Percentiles rank a stretch among this genome's conserved stretches.
phyloP scores from a whole-genome alignment of 2,113 vertebrate genomes.

The Hyaena hyaena region DNA sequence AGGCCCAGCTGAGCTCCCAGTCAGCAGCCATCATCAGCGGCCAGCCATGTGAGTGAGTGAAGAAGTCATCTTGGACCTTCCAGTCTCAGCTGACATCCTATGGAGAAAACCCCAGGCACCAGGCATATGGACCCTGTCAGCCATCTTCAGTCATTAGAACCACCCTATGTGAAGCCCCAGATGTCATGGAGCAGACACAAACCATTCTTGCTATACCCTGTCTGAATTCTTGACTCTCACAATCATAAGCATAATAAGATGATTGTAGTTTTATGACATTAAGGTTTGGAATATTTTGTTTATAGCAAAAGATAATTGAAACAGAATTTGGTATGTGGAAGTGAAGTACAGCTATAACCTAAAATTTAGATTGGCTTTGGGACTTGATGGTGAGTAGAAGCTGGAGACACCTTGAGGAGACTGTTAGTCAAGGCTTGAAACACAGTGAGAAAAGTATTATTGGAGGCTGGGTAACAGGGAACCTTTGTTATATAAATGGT shows the following conservation, averaged over 20 bases:
- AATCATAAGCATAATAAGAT: conserved; percentile 11
- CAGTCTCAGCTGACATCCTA: not conserved
- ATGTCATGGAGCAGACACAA: not conserved
- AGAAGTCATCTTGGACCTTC: conserved; percentile 22
- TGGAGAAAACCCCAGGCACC: not conserved
- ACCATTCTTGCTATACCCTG: not conserved
- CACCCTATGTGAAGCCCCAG: not conserved
- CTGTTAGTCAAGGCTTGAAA: conserved; percentile 37
- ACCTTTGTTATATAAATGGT: not conserved
- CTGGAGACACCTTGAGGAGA: not conserved
- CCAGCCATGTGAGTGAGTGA: not conserved
- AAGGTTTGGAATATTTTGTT: not conserved
- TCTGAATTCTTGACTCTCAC: not conserved
- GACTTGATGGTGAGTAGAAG: not conserved
- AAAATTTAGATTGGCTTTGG: conserved; percentile 6
- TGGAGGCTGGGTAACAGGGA: not conserved
- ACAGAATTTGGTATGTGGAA: not conserved
- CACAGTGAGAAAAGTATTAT: not conserved
- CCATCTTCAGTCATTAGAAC: not conserved
- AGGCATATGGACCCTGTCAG: not conserved
- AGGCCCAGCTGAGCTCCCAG: not conserved
- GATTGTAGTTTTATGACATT: conserved; percentile 8
- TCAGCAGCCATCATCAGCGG: not conserved
- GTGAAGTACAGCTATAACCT: not conserved
- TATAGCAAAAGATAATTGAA: conserved; percentile 6